Percentiles rank a stretch among this genome's conserved stretches.
These are phyloP conservation scores for Alectura lathami DNA, from an alignment of 2,113 vertebrate genomes.

Conservation along the genomic window DNA sequence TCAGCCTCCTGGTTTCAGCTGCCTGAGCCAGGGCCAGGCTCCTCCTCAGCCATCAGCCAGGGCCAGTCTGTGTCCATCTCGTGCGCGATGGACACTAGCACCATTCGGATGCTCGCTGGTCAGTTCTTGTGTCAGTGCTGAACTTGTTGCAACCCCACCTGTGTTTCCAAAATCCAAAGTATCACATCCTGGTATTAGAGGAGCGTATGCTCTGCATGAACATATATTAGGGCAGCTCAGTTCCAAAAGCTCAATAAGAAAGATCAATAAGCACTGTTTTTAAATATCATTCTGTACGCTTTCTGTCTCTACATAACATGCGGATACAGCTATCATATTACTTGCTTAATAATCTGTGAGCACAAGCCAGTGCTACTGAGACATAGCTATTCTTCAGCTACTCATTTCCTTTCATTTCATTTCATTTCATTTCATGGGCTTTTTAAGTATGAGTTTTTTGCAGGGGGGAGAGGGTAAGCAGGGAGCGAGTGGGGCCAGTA, in stretches of 20 bases:
- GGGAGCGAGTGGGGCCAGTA: not conserved
- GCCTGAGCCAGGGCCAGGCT: conserved; percentile 16
- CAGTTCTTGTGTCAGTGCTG: not conserved
- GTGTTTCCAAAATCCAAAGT: not conserved
- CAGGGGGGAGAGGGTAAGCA: not conserved
- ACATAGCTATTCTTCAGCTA: not conserved
- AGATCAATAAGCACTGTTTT: not conserved
- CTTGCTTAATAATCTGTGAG: not conserved
- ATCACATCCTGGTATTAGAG: not conserved
- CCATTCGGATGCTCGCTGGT: not conserved
- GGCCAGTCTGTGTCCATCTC: not conserved
- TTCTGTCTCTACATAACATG: not conserved
- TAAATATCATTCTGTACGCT: not conserved
- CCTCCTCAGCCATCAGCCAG: not conserved
- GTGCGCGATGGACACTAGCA: not conserved
- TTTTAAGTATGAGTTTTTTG: not conserved
- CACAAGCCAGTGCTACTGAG: not conserved
- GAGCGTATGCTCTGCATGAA: not conserved
- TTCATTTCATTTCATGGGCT: too few relatives aligned
- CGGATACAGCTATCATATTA: not conserved
- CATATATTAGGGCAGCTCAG: not conserved
- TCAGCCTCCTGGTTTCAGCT: conserved; percentile 15
- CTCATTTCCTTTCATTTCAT: too few relatives aligned
- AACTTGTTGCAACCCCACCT: not conserved
- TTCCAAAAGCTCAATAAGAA: not conserved